Evolutionary conservation across 2,797 vertebrate genomes (phyloP), one percentile per base, ranked within the genome.

Genomic region (Danionella dracula): DNA sequence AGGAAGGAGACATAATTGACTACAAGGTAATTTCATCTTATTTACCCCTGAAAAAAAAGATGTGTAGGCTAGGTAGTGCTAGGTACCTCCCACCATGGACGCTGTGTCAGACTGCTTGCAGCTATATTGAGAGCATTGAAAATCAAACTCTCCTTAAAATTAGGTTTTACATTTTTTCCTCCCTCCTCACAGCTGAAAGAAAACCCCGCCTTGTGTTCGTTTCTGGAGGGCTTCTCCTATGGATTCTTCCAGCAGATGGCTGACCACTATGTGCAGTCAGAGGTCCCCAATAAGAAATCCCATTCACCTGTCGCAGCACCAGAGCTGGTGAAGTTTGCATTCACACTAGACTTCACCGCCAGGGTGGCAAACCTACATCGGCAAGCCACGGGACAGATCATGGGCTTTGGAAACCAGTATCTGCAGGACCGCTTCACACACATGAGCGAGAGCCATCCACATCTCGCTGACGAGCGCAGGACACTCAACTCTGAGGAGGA

Each of bases 241-340:
- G 78, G 85, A n/a, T 88, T 89, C 72, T 95, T 98, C 85, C 87
- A 88, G 81, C 84, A 74, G 72, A 45, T 98, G 78, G 91, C 87
- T 0, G 91, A 94, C 5, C 84, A 79, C 7, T 92, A 95, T 0
- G 72, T 89, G 5, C 78, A 72, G 62, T 72, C 72, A 4, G 83
- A 66, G 68, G 54, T 45, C 0, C 78, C 68, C 4, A 19, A 45
- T n/a, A 16, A 73, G 0, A 76, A 81, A 1, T 65, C 27, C 13
- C 45, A 67, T 34, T 59, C 80, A 2, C 67, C 68, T 0, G 61
- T 80, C 0, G 35, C 74, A 0, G 87, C 81, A 2, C 89, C 86
- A 0, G 80, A 90, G n/a, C 83, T 92, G 71, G 85, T 93, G 34
- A 86, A 86, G 61, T 84, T 93, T 70, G 93, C 90, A n/a, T 92